Evolutionary conservation across 2,797 vertebrate genomes (phyloP), one percentile per base, ranked within the genome.

Genomic region (Enteromius fasciolatus): DNA sequence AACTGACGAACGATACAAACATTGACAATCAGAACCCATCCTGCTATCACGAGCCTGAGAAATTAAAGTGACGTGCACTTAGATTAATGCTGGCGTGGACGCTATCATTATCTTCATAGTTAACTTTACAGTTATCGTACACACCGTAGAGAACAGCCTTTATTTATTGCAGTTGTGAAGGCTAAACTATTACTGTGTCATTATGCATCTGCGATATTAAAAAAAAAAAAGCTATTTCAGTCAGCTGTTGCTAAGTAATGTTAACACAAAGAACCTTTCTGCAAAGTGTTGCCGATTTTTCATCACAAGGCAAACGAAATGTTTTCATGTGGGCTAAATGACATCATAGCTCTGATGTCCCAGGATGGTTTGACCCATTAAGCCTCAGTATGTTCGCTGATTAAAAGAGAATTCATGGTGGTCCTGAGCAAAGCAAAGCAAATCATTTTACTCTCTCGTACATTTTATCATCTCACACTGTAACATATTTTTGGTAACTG

Each of bases 381-480:
- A 48, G 52, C 39, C 36, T 79, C 20, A 39, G n/a, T 20, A 54
- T 33, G 10, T 80, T 70, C 48, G n/a, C 73, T 81, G 80, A 81
- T 81, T 81, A 74, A 64, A 74, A 36, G 41, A 81, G 41, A 74
- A 81, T 25, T 52, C 70, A 81, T 52, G 70, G 80, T 74, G 80
- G 69, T 81, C 80, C 59, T 14, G 44, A 50, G 31, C 80, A 28
- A 36, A 41, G 14, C 50, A 61, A 2, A 50, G 18, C 64, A 73
- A 14, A 64, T 73, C 17, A 73, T 69, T 77, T 77, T 54, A 54
- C 46, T 25, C 25, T 78, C 17, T 9, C 12, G 25, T 20, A 9
- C 50, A 69, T n/a, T 68, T 69, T 20, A 28, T 41, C 28, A 54
- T 28, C 33, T 11, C 7, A 23, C 54, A 25, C 31, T 25, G 23